Evolutionary conservation across 2,113 vertebrate species (phyloP), one percentile per base, ranked within the genome.

Genomic region (Mastomys natalensis): DNA sequence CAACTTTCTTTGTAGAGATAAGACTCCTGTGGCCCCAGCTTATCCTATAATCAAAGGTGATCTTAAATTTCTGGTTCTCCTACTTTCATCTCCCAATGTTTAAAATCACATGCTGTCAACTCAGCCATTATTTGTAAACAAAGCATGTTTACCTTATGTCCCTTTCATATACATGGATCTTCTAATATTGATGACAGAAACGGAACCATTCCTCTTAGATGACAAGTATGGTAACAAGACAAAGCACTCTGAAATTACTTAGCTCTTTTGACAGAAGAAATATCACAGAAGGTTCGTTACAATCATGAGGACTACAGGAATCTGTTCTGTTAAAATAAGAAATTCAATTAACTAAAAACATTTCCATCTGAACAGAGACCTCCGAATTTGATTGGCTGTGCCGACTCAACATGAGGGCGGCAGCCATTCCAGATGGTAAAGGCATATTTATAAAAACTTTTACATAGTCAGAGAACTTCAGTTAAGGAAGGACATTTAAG

Each of bases 321-420:
- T 98, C 96, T 98, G 97, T 97, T 97, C 97, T 97, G 97, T 97
- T 97, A 97, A 98, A 98, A 97, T 97, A 97, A 97, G 96, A 98
- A 97, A 97, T 97, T 98, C 97, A 98, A 97, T 97, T 97, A 96
- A 97, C 97, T 96, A 94, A 97, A 96, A 97, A 96, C 97, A 97
- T 97, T 97, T 98, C 96, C 96, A 97, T 97, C 95, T 97, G 96
- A 96, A 97, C 96, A 97, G 90, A 98, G 95, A 95, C 72, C 94
- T 95, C 43, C 40, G 92, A 78, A 85, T 97, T 95, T 96, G 93
- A 97, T 98, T 97, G 96, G 96, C 90, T 96, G 88, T 95, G 87
- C 95, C 78, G 92, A 70, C 97, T 97, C 97, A 98, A 97, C 95
- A 98, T 93, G 95, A 96, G 96, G 97, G 96, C 97, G 97, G 97